Percentiles rank a stretch among this genome's conserved stretches.
phyloP scores from a whole-genome alignment of 2,888 invertebrate species.

The Malacosoma neustria region DNA sequence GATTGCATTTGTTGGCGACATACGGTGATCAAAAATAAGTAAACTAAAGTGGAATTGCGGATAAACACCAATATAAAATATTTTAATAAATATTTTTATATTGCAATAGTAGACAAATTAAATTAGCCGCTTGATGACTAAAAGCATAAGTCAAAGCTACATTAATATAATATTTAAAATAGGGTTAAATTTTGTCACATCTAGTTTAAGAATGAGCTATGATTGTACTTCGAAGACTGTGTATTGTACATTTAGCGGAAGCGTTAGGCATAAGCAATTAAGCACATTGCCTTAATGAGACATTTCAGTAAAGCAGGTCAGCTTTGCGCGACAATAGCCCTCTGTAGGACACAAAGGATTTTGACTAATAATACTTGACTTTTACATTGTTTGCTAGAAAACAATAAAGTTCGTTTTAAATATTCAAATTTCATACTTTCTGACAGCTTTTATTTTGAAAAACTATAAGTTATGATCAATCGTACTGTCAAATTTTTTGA shows the following conservation, averaged over 20 bases:
- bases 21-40: too few relatives aligned
- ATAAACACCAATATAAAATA: too few relatives aligned
- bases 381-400: slow-evolving; percentile 12
- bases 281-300: slow-evolving; percentile 38
- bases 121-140: too few relatives aligned
- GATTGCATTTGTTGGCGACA: too few relatives aligned
- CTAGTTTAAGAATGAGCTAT: not conserved
- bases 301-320: slow-evolving; percentile 34
- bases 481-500: too few relatives aligned
- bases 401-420: slow-evolving; percentile 14
- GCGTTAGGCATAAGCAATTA: slow-evolving; percentile 30
- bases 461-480: too few relatives aligned
- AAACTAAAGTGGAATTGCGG: too few relatives aligned
- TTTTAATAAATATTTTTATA: too few relatives aligned
- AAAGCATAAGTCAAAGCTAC: too few relatives aligned
- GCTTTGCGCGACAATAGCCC: slow-evolving; percentile 12
- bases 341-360: slow-evolving; percentile 25
- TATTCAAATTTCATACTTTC: slow-evolving; percentile 14
- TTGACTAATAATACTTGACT: slow-evolving; percentile 25
- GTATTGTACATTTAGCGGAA: slow-evolving; percentile 10
- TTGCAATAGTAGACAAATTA: too few relatives aligned
- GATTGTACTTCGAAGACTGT: slow-evolving; percentile 4
- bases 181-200: too few relatives aligned
- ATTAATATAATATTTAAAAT: too few relatives aligned
- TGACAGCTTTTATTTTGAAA: slow-evolving; percentile 1